Percentiles rank a stretch among this genome's conserved stretches.
These are phyloP conservation scores for fruit fly (Drosophila melanogaster) DNA, from an alignment of 1,140 invertebrate species.

Conservation along the genomic window Release_6_plus_ISO1_MT NT_033777.3:27741501-27742000, in stretches of 20 bases:
- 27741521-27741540: constrained; percentile 49
- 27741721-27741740: constrained; percentile 60
- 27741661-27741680: constrained; percentile 71
- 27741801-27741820: constrained; percentile 77
- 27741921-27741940: constrained; percentile 65
- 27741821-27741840: constrained; percentile 56
- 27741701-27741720: constrained; percentile 63
- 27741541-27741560: constrained; percentile 34
- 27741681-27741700: constrained; percentile 49
- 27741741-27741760: constrained; percentile 53
- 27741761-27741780: constrained; percentile 32
- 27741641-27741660: constrained; percentile 67
- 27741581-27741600: constrained; percentile 29
- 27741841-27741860: constrained; percentile 47
- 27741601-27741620: constrained; percentile 2
- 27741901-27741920: constrained; percentile 77
- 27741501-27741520: constrained; percentile 74
- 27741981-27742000: constrained; percentile 28
- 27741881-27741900: constrained; percentile 71
- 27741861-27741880: constrained; percentile 58
- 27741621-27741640: constrained; percentile 71
- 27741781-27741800: constrained; percentile 43
- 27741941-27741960: constrained; percentile 27
- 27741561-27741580: constrained; percentile 34
- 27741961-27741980: constrained; percentile 44